Conservation (phyloP, 1,140 invertebrate species). For the Panulirus ornatus region DNA sequence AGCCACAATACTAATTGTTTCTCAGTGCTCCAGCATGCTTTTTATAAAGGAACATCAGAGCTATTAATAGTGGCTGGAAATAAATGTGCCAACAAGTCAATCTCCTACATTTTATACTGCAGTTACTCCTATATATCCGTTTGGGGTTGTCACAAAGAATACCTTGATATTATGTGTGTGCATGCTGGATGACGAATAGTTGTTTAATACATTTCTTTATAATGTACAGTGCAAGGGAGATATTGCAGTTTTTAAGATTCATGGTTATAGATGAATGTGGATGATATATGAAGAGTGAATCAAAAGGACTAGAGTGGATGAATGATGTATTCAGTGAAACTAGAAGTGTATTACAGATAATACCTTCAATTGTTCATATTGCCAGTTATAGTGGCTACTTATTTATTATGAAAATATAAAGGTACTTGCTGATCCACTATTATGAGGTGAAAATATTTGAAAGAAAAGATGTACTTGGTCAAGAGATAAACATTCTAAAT, state of each 20-base stretch:
- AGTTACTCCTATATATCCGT: neutral
- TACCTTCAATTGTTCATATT: neutral
- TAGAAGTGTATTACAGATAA: too few relatives aligned
- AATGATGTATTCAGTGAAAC: too few relatives aligned
- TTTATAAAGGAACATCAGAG: neutral
- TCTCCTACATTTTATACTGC: neutral
- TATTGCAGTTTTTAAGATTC: too few relatives aligned
- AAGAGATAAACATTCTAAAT: neutral
- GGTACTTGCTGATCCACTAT: neutral
- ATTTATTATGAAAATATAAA: neutral
- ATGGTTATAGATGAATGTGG: too few relatives aligned
- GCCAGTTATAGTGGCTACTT: neutral
- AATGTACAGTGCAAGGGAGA: too few relatives aligned
- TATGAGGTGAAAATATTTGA: neutral
- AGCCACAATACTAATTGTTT: neutral
- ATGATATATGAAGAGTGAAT: too few relatives aligned
- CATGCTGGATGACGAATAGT: neutral
- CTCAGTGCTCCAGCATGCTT: neutral
- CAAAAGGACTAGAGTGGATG: too few relatives aligned
- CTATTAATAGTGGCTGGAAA: neutral
- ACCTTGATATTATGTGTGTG: neutral
- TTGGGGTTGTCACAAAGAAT: conserved; percentile 3
- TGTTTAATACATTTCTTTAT: neutral
- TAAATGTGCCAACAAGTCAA: neutral
- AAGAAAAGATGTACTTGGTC: neutral